Evolutionary conservation across 2,888 invertebrate genomes (phyloP).

Genomic region (Campaea margaritaria): DNA sequence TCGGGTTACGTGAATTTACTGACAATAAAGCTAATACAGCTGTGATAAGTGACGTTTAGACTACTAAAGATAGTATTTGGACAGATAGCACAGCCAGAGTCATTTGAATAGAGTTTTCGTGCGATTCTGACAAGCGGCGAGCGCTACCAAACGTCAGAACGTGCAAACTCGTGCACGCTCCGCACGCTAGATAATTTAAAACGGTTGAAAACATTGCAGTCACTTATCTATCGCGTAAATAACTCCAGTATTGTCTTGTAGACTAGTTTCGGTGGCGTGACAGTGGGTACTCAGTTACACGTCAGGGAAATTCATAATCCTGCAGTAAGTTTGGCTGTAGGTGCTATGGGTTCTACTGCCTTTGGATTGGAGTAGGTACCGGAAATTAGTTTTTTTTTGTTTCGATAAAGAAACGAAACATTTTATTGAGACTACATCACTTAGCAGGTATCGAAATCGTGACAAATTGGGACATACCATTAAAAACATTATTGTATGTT

Average conservation of each 20-base stretch:
- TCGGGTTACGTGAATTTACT: conserved; percentile 43
- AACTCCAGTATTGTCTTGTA: conserved; percentile 70
- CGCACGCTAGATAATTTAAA: conserved; percentile 71
- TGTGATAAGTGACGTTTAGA: conserved; percentile 45
- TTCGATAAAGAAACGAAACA: not conserved
- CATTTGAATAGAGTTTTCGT: conserved; percentile 50
- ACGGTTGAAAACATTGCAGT: conserved; percentile 58
- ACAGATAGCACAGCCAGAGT: conserved; percentile 35
- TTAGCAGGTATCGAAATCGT: conserved; percentile 13
- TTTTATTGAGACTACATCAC: not conserved
- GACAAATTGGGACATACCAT: conserved; percentile 20
- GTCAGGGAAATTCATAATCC: conserved; percentile 69
- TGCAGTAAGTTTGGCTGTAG: conserved; percentile 38
- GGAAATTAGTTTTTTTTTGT: not conserved
- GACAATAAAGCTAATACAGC: conserved; percentile 41
- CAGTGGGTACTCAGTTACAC: conserved; percentile 57
- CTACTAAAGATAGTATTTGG: conserved; percentile 50
- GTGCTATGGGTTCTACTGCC: conserved; percentile 43
- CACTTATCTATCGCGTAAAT: conserved; percentile 73
- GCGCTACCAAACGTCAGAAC: conserved; percentile 42
- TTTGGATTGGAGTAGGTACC: conserved; percentile 30
- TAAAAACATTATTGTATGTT: conserved; percentile 23
- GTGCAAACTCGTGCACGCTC: conserved; percentile 58
- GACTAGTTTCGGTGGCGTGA: conserved; percentile 72
- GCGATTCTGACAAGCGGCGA: conserved; percentile 44